phyloP scores from a whole-genome alignment of 2,113 vertebrate genomes.

The Pardalotus punctatus region DNA sequence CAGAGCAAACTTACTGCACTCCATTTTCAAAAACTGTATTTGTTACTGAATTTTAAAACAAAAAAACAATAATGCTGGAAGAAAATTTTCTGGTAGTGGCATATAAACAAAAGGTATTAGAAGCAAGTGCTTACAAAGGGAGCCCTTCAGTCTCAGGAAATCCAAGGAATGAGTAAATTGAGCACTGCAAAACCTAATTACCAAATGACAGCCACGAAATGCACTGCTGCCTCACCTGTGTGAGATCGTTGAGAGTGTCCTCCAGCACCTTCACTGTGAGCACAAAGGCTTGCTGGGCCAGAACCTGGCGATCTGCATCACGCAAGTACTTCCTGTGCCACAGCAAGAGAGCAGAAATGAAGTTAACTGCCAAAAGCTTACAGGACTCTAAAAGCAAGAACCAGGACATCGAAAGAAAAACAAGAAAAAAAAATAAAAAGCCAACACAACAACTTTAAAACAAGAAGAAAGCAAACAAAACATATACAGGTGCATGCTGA shows the following conservation, averaged over 20 bases:
- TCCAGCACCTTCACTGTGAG: conserved; percentile 96
- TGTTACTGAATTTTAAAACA: background rate
- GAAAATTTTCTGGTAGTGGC: background rate
- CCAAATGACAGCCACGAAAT: rapidly evolving
- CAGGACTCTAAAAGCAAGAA: background rate
- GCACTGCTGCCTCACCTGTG: conserved; percentile 74
- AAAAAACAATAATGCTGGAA: background rate
- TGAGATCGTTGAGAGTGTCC: conserved; percentile 91
- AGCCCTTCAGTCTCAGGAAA: background rate
- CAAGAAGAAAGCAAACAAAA: background rate
- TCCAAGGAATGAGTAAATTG: background rate
- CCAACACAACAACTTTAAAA: background rate
- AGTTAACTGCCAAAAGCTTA: background rate
- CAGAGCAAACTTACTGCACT: background rate
- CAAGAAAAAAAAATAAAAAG: background rate
- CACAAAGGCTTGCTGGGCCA: conserved; percentile 94
- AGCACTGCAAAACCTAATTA: background rate
- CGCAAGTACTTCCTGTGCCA: conserved; percentile 90
- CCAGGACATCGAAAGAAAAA: background rate
- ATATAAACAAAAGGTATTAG: background rate
- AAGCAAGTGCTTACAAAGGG: background rate
- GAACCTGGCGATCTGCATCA: conserved; percentile 97
- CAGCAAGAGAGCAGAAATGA: background rate
- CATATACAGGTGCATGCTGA: background rate
- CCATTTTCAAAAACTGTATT: background rate